Base-by-base conservation (phyloP, 2,888 invertebrate genomes). In the Stegophylla sp. region DNA sequence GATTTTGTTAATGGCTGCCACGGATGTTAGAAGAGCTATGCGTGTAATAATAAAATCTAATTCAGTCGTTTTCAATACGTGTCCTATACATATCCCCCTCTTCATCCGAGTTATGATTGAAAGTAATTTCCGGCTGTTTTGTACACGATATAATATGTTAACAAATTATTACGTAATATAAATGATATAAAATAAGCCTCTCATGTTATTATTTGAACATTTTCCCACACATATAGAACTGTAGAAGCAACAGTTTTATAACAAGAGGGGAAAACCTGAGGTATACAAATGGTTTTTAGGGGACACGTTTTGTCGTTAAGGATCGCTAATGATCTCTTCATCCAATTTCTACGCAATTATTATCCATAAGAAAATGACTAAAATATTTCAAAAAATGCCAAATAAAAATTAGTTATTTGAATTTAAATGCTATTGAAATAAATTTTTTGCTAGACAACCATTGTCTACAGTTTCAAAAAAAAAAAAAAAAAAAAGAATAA, bases 121-220 rank as follows among this genome's bases (percentile, higher is more conserved):
- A 61, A 61, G 23, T 69, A 48, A 79, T 79, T 71, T 79, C 79
- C 79, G 69, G 71, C 26, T 13, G 59, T 79, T 79, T 13, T 71
- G 17, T 64, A 66, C 23, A 34, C 79, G 4, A 23, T 61, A 67
- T 26, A 48, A 69, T 61, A 59, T 59, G 51, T 79, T 71, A 45
- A 77, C 59, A 79, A 71, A 79, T 79, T 69, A 71, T 63, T 34
- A 79, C 61, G 45, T 51, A 71, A 71, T 79, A 79, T n/a, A 23
- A 9, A 5, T 28, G 26, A 71, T 71, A 77, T 61, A 67, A 61
- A 63, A 69, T 79, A 61, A 48, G 13, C 59, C 51, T 17, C 64
- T 34, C 63, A 34, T 20, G 51, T 79, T 79, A 69, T 61, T 71
- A 41, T 71, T 61, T 48, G 17, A 48, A 48, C 3, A 48, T 71